Conservation (phyloP, 23 tunicate genomes). For the Halocynthia roretzi region DNA sequence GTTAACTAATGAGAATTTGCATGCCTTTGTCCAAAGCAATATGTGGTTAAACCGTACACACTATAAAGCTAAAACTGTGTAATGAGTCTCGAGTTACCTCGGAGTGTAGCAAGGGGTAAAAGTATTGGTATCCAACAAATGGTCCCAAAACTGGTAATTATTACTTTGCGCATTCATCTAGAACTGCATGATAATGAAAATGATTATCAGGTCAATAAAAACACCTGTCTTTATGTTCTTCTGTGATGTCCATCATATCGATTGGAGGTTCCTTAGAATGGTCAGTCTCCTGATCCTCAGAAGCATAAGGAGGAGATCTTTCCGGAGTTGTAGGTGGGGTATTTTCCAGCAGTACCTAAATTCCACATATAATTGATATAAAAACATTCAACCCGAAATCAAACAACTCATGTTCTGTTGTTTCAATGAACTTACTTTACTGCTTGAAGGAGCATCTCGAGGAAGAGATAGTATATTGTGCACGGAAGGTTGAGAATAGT, state of each 20-base stretch:
- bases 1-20: too few relatives aligned
- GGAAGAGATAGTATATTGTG: neutral
- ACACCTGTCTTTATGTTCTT: conserved; percentile 24
- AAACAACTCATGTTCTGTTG: neutral
- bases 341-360: conserved; percentile 55
- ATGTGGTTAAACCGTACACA: too few relatives aligned
- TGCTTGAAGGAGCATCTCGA: conserved; percentile 47
- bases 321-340: conserved; percentile 84
- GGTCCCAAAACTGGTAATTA: too few relatives aligned
- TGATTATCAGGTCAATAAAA: neutral
- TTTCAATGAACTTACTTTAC: conserved; percentile 31
- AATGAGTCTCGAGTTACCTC: too few relatives aligned
- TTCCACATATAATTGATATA: neutral
- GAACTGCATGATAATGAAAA: neutral
- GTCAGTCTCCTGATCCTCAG: conserved; percentile 39
- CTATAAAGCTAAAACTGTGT: too few relatives aligned
- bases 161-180: too few relatives aligned
- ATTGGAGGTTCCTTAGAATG: conserved; percentile 6
- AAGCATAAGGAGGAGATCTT: conserved; percentile 29
- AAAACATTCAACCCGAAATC: too few relatives aligned
- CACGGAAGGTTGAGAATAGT: too few relatives aligned
- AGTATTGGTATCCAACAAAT: too few relatives aligned
- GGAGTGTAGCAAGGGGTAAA: too few relatives aligned
- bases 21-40: too few relatives aligned
- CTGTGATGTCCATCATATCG: conserved; percentile 11